Evolutionary conservation across 2,797 vertebrate genomes (phyloP).

Genomic region (Carduelis carduelis): DNA sequence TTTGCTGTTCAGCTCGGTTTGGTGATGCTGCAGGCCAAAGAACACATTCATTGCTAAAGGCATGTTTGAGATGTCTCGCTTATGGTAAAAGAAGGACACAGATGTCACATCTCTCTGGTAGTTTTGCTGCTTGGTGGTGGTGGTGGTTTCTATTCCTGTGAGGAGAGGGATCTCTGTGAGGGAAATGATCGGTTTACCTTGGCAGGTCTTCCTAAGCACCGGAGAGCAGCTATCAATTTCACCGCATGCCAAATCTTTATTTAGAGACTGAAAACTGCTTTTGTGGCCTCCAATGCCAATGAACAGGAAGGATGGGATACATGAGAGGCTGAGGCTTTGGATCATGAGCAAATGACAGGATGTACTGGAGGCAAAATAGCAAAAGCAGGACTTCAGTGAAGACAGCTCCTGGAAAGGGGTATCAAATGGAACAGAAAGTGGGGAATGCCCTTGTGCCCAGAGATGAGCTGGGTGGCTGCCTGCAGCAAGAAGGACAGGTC

Average conservation of each 20-base stretch:
- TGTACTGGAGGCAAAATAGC: neutral
- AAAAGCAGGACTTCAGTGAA: neutral
- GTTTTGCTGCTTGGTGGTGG: neutral
- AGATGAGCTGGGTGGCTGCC: neutral
- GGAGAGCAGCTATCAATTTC: conserved; percentile 3
- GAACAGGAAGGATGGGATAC: neutral
- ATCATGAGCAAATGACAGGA: neutral
- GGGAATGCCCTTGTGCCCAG: neutral
- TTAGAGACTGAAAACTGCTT: neutral
- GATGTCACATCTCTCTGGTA: neutral
- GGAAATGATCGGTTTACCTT: neutral
- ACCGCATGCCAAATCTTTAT: neutral
- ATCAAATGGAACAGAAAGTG: neutral
- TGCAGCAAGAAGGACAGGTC: neutral
- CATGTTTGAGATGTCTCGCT: neutral
- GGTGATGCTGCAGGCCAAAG: neutral
- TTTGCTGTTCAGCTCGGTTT: neutral
- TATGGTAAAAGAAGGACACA: neutral
- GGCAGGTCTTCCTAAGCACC: neutral
- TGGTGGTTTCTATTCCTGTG: neutral
- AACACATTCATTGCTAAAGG: neutral
- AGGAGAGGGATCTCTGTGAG: neutral
- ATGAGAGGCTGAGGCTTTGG: neutral
- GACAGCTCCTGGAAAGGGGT: neutral
- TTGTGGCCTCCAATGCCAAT: neutral